Evolutionary conservation across 2,797 vertebrate species (phyloP).

Genomic region (Lagorchestes hirsutus): DNA sequence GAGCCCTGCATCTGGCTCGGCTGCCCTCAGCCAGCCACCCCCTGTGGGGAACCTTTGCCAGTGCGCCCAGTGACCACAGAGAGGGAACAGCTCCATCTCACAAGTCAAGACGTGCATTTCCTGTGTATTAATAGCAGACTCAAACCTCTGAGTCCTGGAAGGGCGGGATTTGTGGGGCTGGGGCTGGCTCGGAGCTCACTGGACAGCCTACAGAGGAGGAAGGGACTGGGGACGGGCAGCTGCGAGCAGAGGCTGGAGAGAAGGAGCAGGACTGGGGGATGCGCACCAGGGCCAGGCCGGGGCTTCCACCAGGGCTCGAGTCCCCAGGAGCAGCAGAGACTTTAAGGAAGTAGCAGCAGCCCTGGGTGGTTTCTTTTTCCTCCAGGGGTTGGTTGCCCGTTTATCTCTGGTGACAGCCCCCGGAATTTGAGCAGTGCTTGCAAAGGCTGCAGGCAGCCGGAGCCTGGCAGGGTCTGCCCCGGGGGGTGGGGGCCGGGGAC

Average conservation of each 20-base stretch:
- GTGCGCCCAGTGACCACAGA: conserved; percentile 71
- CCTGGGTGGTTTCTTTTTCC: conserved; percentile 40
- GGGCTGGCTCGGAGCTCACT: conserved; percentile 49
- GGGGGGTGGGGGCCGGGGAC: background rate
- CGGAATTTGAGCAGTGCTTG: conserved; percentile 15
- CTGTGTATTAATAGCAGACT: conserved; percentile 78
- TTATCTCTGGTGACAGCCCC: background rate
- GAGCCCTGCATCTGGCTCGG: background rate
- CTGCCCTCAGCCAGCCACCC: conserved; percentile 66
- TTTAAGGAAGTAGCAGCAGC: conserved; percentile 56
- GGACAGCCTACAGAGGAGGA: background rate
- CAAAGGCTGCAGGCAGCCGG: conserved; percentile 1
- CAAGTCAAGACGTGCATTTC: conserved; percentile 82
- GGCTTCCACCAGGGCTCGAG: conserved; percentile 47
- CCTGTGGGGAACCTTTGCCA: conserved; percentile 67
- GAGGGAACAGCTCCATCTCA: conserved; percentile 83
- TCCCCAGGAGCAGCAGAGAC: conserved; percentile 61
- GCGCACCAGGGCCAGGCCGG: too few species aligned
- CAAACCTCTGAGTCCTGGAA: conserved; percentile 77
- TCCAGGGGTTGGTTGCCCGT: background rate
- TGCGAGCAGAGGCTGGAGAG: background rate
- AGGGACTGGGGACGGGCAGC: background rate
- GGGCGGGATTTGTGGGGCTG: conserved; percentile 73
- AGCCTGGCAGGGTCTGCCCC: conserved; percentile 30
- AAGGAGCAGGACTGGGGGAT: background rate